phyloP scores from a whole-genome alignment of 1,140 invertebrate species.

The Epicauta chinensis region DNA sequence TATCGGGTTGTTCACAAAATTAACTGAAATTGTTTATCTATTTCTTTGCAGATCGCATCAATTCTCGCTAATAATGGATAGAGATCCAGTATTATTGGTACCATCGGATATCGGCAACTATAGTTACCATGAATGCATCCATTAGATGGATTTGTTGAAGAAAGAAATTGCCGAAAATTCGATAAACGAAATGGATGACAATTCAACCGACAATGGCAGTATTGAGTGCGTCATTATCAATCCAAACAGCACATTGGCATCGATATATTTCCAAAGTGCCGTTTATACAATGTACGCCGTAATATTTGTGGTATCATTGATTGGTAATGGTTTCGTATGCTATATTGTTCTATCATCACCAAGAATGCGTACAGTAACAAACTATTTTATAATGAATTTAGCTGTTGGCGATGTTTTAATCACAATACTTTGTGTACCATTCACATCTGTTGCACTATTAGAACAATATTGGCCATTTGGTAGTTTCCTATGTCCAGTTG shows the following conservation, averaged over 20 bases:
- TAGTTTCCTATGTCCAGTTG: constrained; percentile 62
- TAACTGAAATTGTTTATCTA: no score
- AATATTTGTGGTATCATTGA: constrained; percentile 66
- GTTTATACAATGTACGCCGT: constrained; percentile 68
- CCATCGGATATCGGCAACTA: no score
- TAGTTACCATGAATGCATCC: no score
- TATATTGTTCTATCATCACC: constrained; percentile 71
- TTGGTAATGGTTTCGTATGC: constrained; percentile 76
- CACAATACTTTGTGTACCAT: constrained; percentile 80
- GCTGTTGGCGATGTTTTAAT: constrained; percentile 80
- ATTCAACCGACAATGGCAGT: background rate
- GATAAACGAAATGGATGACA: background rate
- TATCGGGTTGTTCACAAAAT: no score
- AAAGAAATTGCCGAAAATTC: no score
- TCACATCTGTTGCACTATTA: constrained; percentile 70
- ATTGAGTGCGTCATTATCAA: constrained; percentile 3
- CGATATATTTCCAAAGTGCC: constrained; percentile 52
- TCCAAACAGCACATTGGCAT: constrained; percentile 12
- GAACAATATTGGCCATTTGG: constrained; percentile 83
- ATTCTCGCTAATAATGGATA: no score
- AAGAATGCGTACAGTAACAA: constrained; percentile 80
- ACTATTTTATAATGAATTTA: constrained; percentile 81
- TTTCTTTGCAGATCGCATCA: no score
- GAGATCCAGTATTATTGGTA: no score
- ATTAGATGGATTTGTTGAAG: no score